Evolutionary conservation across 2,888 invertebrate genomes (phyloP).

Genomic region (Hypercompe scribonia): DNA sequence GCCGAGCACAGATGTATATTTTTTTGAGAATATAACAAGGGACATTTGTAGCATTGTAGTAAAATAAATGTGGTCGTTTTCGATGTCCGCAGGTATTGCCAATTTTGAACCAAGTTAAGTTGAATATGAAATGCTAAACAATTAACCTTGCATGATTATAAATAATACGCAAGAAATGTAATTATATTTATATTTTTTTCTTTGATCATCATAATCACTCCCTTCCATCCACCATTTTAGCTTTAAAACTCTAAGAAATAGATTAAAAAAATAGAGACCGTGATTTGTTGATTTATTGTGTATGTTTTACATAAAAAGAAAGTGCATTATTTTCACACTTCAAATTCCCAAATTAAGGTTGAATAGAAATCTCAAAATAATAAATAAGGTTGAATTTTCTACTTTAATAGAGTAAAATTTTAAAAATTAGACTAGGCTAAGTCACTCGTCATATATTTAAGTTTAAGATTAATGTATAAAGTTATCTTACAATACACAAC

Average conservation of each 20-base stretch:
- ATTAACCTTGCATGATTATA: neutral
- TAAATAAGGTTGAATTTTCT: no score
- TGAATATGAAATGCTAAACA: neutral
- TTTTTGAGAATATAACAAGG: neutral
- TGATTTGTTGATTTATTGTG: no score
- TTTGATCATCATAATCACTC: neutral
- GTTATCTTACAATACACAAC: conserved; percentile 19
- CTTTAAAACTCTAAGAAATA: no score
- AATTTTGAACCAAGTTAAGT: neutral
- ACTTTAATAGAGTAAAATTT: no score
- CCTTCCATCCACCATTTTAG: no score
- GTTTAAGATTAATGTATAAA: neutral
- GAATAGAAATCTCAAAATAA: no score
- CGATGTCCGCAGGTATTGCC: neutral
- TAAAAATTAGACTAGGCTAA: no score
- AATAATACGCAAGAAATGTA: neutral
- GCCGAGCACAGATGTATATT: neutral
- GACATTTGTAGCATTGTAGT: conserved; percentile 2
- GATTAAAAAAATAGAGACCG: no score
- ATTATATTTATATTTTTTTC: neutral
- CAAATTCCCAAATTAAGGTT: no score
- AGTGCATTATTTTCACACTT: no score
- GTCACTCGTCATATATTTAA: neutral
- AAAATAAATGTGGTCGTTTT: neutral
- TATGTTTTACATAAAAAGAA: no score